Conservation (phyloP, 2,888 invertebrate species). For the Ferdinandea cuprea region DNA sequence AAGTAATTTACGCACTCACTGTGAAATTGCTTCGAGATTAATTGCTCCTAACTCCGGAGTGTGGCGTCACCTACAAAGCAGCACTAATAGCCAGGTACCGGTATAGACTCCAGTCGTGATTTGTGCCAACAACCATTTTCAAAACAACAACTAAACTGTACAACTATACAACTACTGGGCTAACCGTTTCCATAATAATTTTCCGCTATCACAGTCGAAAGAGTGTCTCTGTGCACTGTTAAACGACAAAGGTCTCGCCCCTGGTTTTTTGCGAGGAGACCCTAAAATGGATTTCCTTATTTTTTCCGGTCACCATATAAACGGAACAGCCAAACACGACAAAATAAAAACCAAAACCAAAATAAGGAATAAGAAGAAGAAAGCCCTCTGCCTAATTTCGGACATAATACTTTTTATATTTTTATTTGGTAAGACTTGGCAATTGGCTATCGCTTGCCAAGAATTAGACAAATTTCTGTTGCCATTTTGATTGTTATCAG, state of each 20-base stretch:
- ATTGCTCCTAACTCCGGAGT: conserved; percentile 49
- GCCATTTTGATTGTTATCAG: conserved; percentile 72
- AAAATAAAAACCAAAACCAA: neutral
- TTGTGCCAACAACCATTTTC: conserved; percentile 52
- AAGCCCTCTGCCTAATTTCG: conserved; percentile 63
- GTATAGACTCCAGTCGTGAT: conserved; percentile 42
- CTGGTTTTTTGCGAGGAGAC: conserved; percentile 36
- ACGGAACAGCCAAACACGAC: conserved; percentile 19
- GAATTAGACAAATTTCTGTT: conserved; percentile 73
- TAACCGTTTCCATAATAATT: conserved; percentile 62
- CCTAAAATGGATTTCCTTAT: conserved; percentile 65
- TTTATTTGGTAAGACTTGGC: conserved; percentile 45
- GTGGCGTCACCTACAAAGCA: conserved; percentile 55
- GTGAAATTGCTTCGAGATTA: conserved; percentile 74
- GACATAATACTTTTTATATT: conserved; percentile 44
- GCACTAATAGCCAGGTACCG: conserved; percentile 64
- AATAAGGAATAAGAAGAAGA: conserved; percentile 21
- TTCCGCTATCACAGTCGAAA: conserved; percentile 61
- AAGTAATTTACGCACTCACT: conserved; percentile 73
- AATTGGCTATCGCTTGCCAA: conserved; percentile 59
- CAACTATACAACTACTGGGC: conserved; percentile 42
- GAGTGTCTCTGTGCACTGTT: conserved; percentile 45
- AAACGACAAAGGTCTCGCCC: conserved; percentile 46
- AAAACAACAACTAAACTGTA: conserved; percentile 42
- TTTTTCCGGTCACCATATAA: conserved; percentile 63